phyloP scores from a whole-genome alignment of 2,113 vertebrate genomes.

The Aepyceros melampus region DNA sequence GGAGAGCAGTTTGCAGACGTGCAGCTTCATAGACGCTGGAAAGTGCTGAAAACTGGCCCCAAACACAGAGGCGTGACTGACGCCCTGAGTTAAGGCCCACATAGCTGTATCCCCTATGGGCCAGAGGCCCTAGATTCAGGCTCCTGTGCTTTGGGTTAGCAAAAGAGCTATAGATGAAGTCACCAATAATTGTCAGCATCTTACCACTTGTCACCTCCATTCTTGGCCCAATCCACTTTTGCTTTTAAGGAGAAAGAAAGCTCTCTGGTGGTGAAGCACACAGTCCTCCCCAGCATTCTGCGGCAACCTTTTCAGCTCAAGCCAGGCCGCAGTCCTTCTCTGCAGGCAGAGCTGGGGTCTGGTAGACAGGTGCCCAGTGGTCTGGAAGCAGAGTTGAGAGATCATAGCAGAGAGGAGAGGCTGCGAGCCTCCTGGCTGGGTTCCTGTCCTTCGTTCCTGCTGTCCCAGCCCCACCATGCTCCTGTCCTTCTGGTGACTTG shows the following conservation, averaged over 20 bases:
- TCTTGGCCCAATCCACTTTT: neutral
- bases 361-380: neutral
- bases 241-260: neutral
- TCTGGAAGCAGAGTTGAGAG: neutral
- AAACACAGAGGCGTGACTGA: neutral
- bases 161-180: neutral
- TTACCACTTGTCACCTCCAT: neutral
- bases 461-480: rapidly evolving
- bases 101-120: neutral
- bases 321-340: neutral
- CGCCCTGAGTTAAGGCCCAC: too few species aligned
- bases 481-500: neutral
- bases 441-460: neutral
- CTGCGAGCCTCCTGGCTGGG: neutral
- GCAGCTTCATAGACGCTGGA: neutral
- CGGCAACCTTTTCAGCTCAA: neutral
- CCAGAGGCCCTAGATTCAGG: neutral
- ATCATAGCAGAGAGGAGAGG: neutral
- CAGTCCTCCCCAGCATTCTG: neutral
- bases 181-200: neutral
- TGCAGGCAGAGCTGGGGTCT: neutral
- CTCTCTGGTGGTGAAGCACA: neutral
- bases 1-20: neutral
- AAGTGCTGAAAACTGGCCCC: neutral
- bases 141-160: neutral